Evolutionary conservation across 2,888 invertebrate species (phyloP), one percentile per base, ranked within the genome.

Genomic region (Odontothrips loti): DNA sequence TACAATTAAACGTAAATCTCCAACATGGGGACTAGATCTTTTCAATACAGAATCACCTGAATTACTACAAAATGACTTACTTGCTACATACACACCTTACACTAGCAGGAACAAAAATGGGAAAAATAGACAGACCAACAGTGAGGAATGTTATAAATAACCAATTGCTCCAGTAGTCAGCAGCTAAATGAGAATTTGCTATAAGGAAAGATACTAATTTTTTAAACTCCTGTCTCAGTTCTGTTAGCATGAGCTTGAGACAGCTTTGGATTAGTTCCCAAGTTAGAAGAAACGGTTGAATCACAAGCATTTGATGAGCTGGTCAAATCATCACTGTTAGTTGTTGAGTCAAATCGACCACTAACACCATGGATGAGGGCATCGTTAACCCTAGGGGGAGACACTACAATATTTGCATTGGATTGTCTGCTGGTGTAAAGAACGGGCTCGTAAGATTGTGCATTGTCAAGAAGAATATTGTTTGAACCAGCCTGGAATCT

Each of bases 401-500:
- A 27, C 1, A 27, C 10, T 27, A 27, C 6, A 27, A 27, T 23
- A 75, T 75, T 75, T 75, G 68, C 23, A 75, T 27, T 75, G 2
- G 81, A 75, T 0, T 81, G 82, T 23, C 84, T 82, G 80, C 86
- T 87, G 43, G 92, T 92, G 84, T 94, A 95, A 75, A 95, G 88
- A 51, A 95, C 91, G 0, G 94, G 94, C 20, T 93, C 91, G 79
- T 85, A 85, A 47, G 84, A 84, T 20, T 83, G 82, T 23, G 93
- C 92, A 85, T 94, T 95, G 86, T 95, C 95, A 43, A 95, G 88
- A 9, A 95, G 88, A 85, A 95, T 94, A 86, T 95, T 95, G 86
- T 93, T 94, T 17, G 94, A 93, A 10, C 94, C 94, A 10, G 92
- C 92, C 85, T 94, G 94, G 85, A 94, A 90, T 63, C 94, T 90